Evolutionary conservation across 2,797 vertebrate species (phyloP).

Genomic region (Argya squamiceps): DNA sequence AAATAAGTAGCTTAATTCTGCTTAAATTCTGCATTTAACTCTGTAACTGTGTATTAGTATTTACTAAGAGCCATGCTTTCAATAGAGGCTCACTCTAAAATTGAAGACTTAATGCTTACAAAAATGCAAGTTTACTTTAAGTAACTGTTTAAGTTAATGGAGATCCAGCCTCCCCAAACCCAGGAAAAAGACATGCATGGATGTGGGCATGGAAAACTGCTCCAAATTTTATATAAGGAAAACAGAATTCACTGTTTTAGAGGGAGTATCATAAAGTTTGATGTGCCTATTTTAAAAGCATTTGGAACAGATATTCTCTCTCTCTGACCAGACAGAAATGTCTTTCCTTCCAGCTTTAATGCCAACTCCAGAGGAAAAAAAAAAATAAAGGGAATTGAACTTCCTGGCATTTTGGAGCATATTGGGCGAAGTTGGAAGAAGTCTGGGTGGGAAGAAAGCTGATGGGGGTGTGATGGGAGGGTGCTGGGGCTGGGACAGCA

Average conservation of each 20-base stretch:
- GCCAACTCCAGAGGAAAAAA: background rate
- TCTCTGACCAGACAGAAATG: conserved; percentile 19
- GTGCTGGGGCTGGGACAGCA: background rate
- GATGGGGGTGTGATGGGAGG: background rate
- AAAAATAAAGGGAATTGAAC: background rate
- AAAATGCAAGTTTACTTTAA: background rate
- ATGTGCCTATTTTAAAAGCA: conserved; percentile 12
- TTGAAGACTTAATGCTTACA: background rate
- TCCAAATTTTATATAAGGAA: background rate
- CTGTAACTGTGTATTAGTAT: background rate
- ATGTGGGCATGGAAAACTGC: background rate
- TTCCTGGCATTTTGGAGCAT: background rate
- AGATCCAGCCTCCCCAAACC: background rate
- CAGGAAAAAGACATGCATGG: background rate
- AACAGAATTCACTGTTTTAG: background rate
- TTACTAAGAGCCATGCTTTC: background rate
- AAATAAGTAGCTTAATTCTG: background rate
- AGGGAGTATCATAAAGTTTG: conserved; percentile 12
- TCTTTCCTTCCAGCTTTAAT: conserved; percentile 26
- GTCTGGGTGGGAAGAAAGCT: background rate
- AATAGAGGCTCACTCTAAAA: background rate
- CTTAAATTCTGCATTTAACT: background rate
- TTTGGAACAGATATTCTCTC: conserved; percentile 22
- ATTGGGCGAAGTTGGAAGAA: background rate
- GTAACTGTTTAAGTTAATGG: background rate